A percentile compares a stretch with the other conserved stretches of the same genome.
phyloP scores from a whole-genome alignment of 2,113 vertebrate species.

The Hiodon alosoides region DNA sequence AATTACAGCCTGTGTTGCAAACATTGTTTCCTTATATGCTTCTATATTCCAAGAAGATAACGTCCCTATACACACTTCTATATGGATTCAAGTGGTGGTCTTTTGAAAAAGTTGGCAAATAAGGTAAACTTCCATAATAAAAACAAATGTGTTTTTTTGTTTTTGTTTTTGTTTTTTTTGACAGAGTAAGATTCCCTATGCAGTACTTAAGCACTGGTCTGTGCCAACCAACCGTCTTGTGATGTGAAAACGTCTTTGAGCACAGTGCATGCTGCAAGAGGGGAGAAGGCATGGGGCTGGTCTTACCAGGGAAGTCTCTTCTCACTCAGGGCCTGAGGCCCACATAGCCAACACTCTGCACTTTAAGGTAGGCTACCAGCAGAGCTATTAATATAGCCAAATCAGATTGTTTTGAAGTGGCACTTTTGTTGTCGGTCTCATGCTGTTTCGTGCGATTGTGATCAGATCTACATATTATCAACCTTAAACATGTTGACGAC shows the following conservation, averaged over 20 bases:
- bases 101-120: no score
- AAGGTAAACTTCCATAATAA: no score
- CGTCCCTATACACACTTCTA: no score
- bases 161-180: not conserved
- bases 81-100: no score
- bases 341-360: not conserved
- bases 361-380: not conserved
- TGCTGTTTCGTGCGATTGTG: not conserved
- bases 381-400: no score
- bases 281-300: constrained; percentile 12
- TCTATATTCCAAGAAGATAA: no score
- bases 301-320: constrained; percentile 1
- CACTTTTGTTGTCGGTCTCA: not conserved
- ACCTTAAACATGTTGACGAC: no score
- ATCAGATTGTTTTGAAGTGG: not conserved
- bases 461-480: no score
- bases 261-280: not conserved
- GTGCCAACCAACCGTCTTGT: not conserved
- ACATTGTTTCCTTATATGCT: no score
- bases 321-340: not conserved
- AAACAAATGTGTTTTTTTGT: no score
- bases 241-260: not conserved
- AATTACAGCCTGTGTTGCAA: no score
- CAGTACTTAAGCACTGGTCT: no score
- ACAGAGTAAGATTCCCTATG: not conserved